Evolutionary conservation across 2,888 invertebrate genomes (phyloP), one percentile per base, ranked within the genome.

Genomic region (Punctoribates punctum): DNA sequence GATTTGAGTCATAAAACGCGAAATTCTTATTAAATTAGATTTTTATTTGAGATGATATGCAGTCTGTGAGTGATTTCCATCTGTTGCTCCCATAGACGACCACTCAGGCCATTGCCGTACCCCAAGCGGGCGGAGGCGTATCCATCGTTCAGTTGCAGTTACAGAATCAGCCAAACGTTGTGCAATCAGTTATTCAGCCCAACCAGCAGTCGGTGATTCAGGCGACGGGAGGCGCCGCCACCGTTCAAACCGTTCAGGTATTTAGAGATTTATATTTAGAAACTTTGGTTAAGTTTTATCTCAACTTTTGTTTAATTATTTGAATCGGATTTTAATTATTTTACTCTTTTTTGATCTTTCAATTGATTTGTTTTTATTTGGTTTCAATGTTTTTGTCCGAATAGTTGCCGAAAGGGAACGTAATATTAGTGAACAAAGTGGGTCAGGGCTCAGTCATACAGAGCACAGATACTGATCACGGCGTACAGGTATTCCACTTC

Each of bases 191-290:
- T 38, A 84, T 84, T 73, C 84, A 84, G 79, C 91, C 94, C 79
- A 94, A 94, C 85, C 94, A 94, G 84, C 94, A 94, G 84, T 95
- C 94, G 80, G 96, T 96, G 75, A 96, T 96, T 85, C 96, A 96
- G 86, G 93, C 93, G 79, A 93, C 94, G 81, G 91, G 91, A 83
- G 90, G 91, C 81, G 89, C 79, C n/a, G 34, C 78, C 20, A 25
- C 60, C 0, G 60, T 80, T 11, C 80, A 81, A 76, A 79, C 80
- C 6, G 79, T 81, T 65, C 79, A 79, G 79, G 79, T 80, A 74
- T 72, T 15, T 4, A 20, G 15, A n/a, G 20, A 20, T 5, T 20
- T 5, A 34, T 20, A 5, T 4, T 54, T 2, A 6, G 2, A 8
- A 20, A 20, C 54, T 20, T 54, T 54, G 6, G 5, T n/a, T 8